Conservation (phyloP, 2,113 vertebrate species). For the Eubucco bourcierii region DNA sequence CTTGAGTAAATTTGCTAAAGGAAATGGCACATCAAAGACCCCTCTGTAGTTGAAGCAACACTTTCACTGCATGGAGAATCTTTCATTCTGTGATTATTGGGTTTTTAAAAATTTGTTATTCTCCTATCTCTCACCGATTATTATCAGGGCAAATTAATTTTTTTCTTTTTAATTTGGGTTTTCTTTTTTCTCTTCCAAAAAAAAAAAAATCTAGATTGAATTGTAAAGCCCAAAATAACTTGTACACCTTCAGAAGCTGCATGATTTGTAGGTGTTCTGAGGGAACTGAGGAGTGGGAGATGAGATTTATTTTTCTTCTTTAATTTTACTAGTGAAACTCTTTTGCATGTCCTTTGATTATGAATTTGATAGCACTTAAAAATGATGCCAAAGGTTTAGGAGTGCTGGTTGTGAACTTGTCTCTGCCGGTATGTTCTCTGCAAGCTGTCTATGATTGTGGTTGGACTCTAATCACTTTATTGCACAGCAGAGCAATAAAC, state of each 20-base stretch:
- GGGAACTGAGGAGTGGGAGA: background rate
- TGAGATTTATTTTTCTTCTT: background rate
- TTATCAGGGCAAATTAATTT: fast-evolving
- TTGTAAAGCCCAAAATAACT: background rate
- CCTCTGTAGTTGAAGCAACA: background rate
- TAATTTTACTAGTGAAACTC: background rate
- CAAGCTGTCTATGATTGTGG: background rate
- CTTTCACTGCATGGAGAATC: background rate
- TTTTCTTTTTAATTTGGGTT: background rate
- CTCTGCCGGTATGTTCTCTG: background rate
- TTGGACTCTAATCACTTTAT: background rate
- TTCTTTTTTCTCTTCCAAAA: background rate
- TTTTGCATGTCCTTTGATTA: background rate
- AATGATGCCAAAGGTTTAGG: background rate
- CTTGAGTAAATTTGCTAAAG: background rate
- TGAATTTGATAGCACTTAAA: background rate
- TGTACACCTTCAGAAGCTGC: background rate
- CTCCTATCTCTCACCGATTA: fast-evolving
- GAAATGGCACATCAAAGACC: background rate
- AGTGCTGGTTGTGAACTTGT: background rate
- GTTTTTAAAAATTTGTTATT: background rate
- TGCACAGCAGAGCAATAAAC: background rate
- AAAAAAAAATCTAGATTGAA: background rate
- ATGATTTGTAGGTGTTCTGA: background rate
- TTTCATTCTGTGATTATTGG: background rate